phyloP scores from a whole-genome alignment of 2,888 invertebrate genomes.

The Apodemia hepburni region DNA sequence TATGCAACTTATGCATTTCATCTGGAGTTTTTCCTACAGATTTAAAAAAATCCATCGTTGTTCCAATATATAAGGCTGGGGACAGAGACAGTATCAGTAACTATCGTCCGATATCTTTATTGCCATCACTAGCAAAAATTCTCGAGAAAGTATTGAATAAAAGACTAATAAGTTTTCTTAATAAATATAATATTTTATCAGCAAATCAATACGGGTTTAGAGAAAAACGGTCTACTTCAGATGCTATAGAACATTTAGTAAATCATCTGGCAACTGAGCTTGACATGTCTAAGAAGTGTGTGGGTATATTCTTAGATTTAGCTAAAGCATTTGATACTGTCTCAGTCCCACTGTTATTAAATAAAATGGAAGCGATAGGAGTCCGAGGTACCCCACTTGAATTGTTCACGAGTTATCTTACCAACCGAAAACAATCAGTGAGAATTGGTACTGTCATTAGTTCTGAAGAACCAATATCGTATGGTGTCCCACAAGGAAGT shows the following conservation, averaged over 20 bases:
- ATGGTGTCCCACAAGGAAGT: background rate
- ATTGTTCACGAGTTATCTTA: background rate
- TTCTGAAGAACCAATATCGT: background rate
- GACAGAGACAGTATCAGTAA: constrained; percentile 10
- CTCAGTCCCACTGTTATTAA: constrained; percentile 9
- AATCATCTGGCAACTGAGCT: background rate
- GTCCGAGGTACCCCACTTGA: background rate
- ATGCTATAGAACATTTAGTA: background rate
- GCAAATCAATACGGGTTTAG: constrained; percentile 16
- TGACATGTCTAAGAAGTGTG: constrained; percentile 31
- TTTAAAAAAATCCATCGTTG: constrained; percentile 5
- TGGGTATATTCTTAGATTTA: constrained; percentile 35
- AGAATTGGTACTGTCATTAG: background rate
- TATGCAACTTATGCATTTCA: too few species aligned
- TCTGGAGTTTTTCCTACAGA: constrained; percentile 7
- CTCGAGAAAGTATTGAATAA: constrained; percentile 5
- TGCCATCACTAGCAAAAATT: constrained; percentile 9
- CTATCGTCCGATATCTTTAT: constrained; percentile 14
- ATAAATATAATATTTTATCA: constrained; percentile 11
- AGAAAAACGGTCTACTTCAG: background rate
- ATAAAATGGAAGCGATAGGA: constrained; percentile 1
- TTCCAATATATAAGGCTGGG: constrained; percentile 1
- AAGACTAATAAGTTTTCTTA: constrained; percentile 2
- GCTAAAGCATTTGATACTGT: constrained; percentile 44
- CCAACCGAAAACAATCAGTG: background rate